These are phyloP conservation scores for Temnothorax nylanderi DNA, from an alignment of 1,140 invertebrate genomes.

Conservation along the genomic window DNA sequence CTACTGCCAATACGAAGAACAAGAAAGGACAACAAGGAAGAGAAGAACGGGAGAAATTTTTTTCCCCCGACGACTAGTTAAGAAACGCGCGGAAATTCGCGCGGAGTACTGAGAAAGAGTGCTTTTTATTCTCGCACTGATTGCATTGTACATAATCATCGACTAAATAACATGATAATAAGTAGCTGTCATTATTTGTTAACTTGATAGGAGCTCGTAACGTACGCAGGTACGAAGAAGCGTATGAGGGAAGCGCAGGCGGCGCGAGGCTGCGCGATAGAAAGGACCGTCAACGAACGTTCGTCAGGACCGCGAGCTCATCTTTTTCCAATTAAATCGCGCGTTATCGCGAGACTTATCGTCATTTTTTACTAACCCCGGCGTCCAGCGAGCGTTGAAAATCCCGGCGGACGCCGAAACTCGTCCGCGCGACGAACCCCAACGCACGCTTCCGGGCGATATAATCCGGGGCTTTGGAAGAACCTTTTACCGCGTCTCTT, in stretches of 20 bases:
- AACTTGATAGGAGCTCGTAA: conserved; percentile 20
- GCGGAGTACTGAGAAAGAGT: conserved; percentile 11
- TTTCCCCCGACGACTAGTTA: neutral
- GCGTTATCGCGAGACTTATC: conserved; percentile 1
- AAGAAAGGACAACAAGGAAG: conserved; percentile 31
- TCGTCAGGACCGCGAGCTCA: neutral
- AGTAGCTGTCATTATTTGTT: conserved; percentile 34
- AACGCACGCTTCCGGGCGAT: neutral
- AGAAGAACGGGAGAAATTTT: neutral
- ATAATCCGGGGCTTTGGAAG: neutral
- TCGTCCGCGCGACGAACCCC: neutral
- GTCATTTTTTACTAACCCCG: conserved; percentile 33
- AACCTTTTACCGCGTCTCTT: conserved; percentile 43
- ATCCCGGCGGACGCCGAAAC: too few relatives aligned
- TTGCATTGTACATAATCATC: conserved; percentile 63
- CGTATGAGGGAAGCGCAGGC: neutral
- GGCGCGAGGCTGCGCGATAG: neutral
- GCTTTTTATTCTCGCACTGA: conserved; percentile 50
- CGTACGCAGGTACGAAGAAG: neutral
- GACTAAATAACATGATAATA: conserved; percentile 61
- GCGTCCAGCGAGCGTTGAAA: neutral
- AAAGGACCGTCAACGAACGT: neutral
- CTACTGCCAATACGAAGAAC: conserved; percentile 64
- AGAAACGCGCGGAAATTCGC: neutral
- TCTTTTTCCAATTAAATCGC: conserved; percentile 10